Evolutionary conservation across 2,113 vertebrate genomes (phyloP), one percentile per base, ranked within the genome.

Genomic region (Oryzias celebensis): DNA sequence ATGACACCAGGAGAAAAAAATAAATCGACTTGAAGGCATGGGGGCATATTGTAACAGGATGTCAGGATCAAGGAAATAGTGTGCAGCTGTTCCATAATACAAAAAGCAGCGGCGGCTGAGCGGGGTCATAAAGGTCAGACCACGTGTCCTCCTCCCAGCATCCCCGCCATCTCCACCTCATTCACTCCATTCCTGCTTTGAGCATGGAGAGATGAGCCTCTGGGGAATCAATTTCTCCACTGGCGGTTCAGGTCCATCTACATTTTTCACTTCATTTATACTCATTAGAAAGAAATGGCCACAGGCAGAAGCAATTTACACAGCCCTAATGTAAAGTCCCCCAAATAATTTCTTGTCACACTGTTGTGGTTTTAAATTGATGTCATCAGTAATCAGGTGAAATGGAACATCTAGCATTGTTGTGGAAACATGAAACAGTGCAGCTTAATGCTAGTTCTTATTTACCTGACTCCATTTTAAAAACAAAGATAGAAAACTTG

Each of bases 251-350:
- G 78, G 60, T 81, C 82, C 61, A 67, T 83, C 83, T 85, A 77
- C 84, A 82, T 88, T 86, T 90, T 85, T 80, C 83, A 86, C 65
- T 81, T 88, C 68, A 89, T 88, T 88, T 88, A 78, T 80, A 63
- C 84, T 88, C 81, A 84, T 88, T 88, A 86, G 68, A 61, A 62
- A 75, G 71, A 83, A 80, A 85, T 75, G 76, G 76, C 82, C 73
- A 51, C 69, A 68, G 81, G 77, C 78, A 73, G 71, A 81, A 62
- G 77, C 80, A 84, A 81, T 83, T 83, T 82, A 73, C 49, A 53
- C 73, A 84, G 74, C 79, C 75, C 68, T 73, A 81, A 86, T 87
- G 68, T 82, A 67, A 73, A 75, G 63, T 72, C 75, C 66, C 71
- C 57, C 66, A 60, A 86, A 78, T 84, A 31, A 71, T 85, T 84